These are phyloP conservation scores for Lacerta viridis DNA, from an alignment of 2,797 vertebrate genomes.

Conservation along the genomic window DNA sequence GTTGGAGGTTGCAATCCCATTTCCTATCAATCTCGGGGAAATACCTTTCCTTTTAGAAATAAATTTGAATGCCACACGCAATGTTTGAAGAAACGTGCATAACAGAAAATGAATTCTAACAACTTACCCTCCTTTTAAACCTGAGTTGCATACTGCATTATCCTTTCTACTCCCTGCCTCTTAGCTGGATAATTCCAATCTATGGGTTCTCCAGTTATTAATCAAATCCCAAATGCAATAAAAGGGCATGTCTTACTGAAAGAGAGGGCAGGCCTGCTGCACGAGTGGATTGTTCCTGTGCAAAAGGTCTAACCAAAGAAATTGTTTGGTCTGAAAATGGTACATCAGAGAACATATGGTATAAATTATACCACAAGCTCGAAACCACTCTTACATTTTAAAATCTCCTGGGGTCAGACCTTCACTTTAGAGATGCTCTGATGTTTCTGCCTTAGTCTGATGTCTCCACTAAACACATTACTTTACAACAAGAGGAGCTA, in stretches of 20 bases:
- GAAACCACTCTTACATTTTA: slow-evolving; percentile 72
- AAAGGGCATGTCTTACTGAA: slow-evolving; percentile 47
- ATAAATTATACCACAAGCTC: slow-evolving; percentile 65
- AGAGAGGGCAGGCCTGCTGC: background rate
- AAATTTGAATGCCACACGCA: background rate
- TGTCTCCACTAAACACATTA: slow-evolving; percentile 55
- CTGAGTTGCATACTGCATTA: slow-evolving; percentile 25
- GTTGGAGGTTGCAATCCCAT: background rate
- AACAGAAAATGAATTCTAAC: background rate
- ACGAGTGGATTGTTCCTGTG: slow-evolving; percentile 6
- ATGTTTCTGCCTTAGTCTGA: slow-evolving; percentile 56
- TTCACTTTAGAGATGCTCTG: slow-evolving; percentile 67
- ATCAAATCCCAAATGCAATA: slow-evolving; percentile 58
- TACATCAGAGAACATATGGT: slow-evolving; percentile 75
- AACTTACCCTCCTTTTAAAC: slow-evolving; percentile 37
- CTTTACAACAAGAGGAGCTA: slow-evolving; percentile 61
- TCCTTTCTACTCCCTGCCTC: slow-evolving; percentile 36
- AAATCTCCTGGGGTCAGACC: slow-evolving; percentile 70
- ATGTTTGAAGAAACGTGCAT: background rate
- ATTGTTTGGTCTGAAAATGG: slow-evolving; percentile 55
- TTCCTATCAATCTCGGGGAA: background rate
- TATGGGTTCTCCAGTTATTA: slow-evolving; percentile 37
- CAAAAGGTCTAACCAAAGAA: slow-evolving; percentile 41
- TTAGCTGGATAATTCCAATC: slow-evolving; percentile 42
- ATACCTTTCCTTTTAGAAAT: background rate